Evolutionary conservation across 2,888 invertebrate genomes (phyloP), one percentile per base, ranked within the genome.

Genomic region (Deilephila porcellus): DNA sequence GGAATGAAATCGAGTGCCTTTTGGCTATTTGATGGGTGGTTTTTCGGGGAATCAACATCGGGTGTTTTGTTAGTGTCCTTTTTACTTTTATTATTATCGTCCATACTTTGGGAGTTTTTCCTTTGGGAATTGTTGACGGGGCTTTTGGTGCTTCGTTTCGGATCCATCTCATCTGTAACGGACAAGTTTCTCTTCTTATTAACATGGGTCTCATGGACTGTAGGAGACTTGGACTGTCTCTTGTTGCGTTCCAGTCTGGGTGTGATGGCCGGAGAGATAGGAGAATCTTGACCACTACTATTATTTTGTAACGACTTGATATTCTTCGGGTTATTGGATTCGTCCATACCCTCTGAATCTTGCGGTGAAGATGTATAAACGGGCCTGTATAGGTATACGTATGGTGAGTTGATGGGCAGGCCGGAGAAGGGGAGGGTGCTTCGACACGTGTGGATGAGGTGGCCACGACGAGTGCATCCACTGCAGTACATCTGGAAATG

Each of bases 401-500:
- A 90, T 19, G 94, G 93, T 4, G 91, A 86, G 82, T 90, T 88
- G 77, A 94, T 86, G n/a, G 91, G 88, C 7, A 93, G 84, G 11
- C 89, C 89, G 7, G 93, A 90, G 86, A 94, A 95, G 0, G 92
- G 92, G 45, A 93, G 77, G 5, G 90, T 83, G 75, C 82, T 37
- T 20, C 91, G 90, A 78, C 95, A 95, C 0, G 87, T 80, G 83
- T 93, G 92, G 11, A 93, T 88, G 14, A 94, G 86, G 82, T 96
- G 96, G 0, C 96, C 96, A 17, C 93, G 92, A 0, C 90, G 88
- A 2, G 95, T 91, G 82, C 96, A 96, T 37, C 95, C 94, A 79
- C 96, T 96, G 87, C 96, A 96, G 82, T 87, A 93, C 80, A 93
- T 88, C 70, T 90, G 89, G 25, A 82, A 32, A 74, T 84, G 79